Evolutionary conservation across 1,140 invertebrate genomes (phyloP).

Genomic region (Atta cephalotes): DNA sequence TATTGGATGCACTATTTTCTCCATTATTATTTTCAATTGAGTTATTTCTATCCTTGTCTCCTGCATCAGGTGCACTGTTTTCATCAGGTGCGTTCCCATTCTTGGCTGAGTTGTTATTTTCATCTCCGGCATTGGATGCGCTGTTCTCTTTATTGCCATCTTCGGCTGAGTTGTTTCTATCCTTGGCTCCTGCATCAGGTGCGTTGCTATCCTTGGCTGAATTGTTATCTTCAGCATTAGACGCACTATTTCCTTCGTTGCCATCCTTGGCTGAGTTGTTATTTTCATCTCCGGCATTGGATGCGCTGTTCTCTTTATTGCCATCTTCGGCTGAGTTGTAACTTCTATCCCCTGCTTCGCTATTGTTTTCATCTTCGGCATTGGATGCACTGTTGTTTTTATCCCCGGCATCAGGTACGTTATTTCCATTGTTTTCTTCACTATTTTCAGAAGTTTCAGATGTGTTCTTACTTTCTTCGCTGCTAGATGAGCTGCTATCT

Average conservation of each 20-base stretch:
- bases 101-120: neutral
- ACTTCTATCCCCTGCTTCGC: neutral
- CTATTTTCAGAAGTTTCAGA: slow-evolving; percentile 1
- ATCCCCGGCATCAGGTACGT: neutral
- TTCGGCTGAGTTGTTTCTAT: neutral
- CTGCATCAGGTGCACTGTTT: neutral
- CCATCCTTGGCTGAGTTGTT: too few species aligned
- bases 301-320: neutral
- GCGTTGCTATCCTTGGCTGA: too few species aligned
- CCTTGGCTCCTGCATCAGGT: neutral
- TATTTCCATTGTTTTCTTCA: neutral
- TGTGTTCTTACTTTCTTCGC: neutral
- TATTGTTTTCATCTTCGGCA: neutral
- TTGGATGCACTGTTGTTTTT: neutral
- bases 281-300: neutral
- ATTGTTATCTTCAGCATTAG: too few species aligned
- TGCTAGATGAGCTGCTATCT: neutral
- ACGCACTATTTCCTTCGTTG: neutral
- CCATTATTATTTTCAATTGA: neutral
- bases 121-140: neutral
- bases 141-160: neutral
- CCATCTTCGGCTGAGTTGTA: too few species aligned
- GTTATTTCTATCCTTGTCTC: neutral
- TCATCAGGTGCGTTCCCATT: neutral
- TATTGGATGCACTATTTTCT: neutral